These are phyloP conservation scores for Champsocephalus gunnari DNA, from an alignment of 2,797 vertebrate genomes.

Conservation along the genomic window DNA sequence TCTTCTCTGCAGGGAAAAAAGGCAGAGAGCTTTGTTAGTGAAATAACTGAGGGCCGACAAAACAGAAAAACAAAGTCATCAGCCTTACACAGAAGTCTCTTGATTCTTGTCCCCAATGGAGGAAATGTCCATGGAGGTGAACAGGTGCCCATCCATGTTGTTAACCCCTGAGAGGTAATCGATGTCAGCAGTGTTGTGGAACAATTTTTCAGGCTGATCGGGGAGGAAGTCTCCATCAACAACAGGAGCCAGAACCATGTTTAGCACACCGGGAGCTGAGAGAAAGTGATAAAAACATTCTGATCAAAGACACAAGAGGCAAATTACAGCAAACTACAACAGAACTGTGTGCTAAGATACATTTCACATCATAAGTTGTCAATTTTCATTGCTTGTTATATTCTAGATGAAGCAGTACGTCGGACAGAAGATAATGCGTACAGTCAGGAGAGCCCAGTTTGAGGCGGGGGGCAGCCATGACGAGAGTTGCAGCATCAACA, in stretches of 20 bases:
- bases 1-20: constrained; percentile 75
- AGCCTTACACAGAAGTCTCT: constrained; percentile 79
- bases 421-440: constrained; percentile 34
- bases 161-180: constrained; percentile 90
- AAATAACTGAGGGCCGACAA: not conserved
- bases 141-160: constrained; percentile 90
- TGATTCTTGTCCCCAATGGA: constrained; percentile 74
- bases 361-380: not conserved
- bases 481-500: constrained; percentile 78
- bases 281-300: not conserved
- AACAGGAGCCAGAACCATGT: constrained; percentile 83
- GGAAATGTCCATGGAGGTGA: constrained; percentile 83
- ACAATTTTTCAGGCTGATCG: constrained; percentile 83
- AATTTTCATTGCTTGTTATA: not conserved
- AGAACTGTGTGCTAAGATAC: no score
- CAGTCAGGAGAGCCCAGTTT: constrained; percentile 51
- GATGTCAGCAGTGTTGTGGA: constrained; percentile 85
- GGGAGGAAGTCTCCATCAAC: constrained; percentile 93
- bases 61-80: not conserved
- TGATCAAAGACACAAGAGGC: no score
- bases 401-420: not conserved
- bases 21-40: not conserved
- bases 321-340: no score
- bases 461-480: constrained; percentile 76
- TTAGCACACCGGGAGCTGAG: constrained; percentile 82